Evolutionary conservation across 2,888 invertebrate genomes (phyloP), one percentile per base, ranked within the genome.

Genomic region (Dilophus febrilis): DNA sequence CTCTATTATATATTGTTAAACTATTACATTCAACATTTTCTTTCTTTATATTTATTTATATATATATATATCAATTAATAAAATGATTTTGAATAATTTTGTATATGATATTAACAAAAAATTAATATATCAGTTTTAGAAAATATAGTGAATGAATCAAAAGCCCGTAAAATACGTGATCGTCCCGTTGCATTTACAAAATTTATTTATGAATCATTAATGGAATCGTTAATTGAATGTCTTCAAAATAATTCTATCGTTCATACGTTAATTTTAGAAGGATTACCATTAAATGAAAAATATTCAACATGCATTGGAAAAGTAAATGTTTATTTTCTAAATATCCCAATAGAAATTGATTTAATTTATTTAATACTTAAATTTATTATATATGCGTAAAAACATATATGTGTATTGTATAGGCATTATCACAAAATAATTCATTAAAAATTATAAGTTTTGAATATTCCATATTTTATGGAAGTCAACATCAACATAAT

Each of bases 381-480:
- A 27, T 27, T 17, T 35, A 18, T 13, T 32, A n/a, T n/a, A n/a
- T n/a, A n/a, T n/a, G n/a, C n/a, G n/a, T 31, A 14, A 4, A 34
- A 22, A 30, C 14, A 30, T 30, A 4, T 6, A 13, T n/a, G 38
- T 41, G 1, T 42, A 61, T 10, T 42, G n/a, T 59, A 16, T 50
- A 76, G 69, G 71, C 72, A 7, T 52, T 84, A 5, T 64, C 72
- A 36, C 59, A 64, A 17, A 82, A 77, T 48, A 70, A 66, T 47
- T 72, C 71, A 14, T 58, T 85, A 0, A 75, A 74, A 52, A 72
- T 74, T 45, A 51, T 85, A 34, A 77, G 75, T 37, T 66, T 85
- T 42, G 70, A 22, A 22, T 22, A 72, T 37, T 69, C n/a, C n/a
- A n/a, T n/a, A n/a, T n/a, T n/a, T n/a, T n/a, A n/a, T n/a, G n/a